These are phyloP conservation scores for Nasua narica DNA, from an alignment of 2,797 vertebrate genomes.

Conservation along the genomic window DNA sequence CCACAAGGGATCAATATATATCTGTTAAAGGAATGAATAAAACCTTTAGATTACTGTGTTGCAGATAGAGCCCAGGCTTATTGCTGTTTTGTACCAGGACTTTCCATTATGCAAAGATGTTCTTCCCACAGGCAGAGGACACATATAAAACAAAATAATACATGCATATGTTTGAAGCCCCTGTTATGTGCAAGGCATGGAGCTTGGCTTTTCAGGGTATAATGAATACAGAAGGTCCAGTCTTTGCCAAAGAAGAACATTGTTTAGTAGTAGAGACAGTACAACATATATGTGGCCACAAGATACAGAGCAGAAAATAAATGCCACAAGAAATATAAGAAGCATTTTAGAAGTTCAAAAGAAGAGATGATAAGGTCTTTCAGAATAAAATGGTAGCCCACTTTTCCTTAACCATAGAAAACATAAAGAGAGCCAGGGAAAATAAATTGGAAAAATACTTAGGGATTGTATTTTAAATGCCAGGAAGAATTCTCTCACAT, in stretches of 20 bases:
- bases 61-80: not conserved
- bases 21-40: constrained; percentile 8
- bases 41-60: not conserved
- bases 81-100: not conserved
- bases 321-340: not conserved
- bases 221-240: not conserved
- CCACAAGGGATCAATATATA: not conserved
- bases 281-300: not conserved
- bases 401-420: not conserved
- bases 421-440: not conserved
- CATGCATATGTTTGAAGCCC: not conserved
- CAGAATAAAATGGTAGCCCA: not conserved
- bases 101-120: not conserved
- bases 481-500: not conserved
- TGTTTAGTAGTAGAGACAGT: not conserved
- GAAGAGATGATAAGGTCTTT: not conserved
- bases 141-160: not conserved
- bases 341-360: not conserved
- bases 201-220: not conserved
- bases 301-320: not conserved
- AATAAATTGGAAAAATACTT: not conserved
- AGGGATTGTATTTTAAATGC: not conserved
- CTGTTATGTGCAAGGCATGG: not conserved
- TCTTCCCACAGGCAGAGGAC: not conserved
- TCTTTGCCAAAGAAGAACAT: not conserved